These are phyloP conservation scores for Python bivittatus DNA, from an alignment of 2,113 vertebrate genomes.

Conservation along the genomic window DNA sequence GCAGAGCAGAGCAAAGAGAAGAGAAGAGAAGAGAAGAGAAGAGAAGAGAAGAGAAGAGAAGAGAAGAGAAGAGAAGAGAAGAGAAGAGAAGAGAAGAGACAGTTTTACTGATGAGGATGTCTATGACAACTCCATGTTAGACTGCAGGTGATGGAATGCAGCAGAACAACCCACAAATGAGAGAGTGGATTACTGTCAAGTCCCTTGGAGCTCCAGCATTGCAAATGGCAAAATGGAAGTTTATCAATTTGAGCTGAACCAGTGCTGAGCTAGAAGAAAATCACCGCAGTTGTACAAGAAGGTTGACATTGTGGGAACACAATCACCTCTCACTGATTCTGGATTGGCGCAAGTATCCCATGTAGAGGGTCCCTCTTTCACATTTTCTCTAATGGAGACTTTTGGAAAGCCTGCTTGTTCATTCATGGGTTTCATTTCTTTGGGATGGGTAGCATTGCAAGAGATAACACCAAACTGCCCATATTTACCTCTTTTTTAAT, in stretches of 20 bases:
- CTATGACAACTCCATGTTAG: too few species aligned
- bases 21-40: too few species aligned
- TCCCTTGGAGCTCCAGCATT: not conserved
- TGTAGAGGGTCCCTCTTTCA: not conserved
- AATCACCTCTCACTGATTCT: not conserved
- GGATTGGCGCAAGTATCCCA: not conserved
- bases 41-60: too few species aligned
- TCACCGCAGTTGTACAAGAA: not conserved
- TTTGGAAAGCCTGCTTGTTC: not conserved
- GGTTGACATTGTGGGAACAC: not conserved
- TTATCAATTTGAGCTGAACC: not conserved
- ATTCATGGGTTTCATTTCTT: not conserved
- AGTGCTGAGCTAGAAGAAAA: not conserved
- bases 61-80: too few species aligned
- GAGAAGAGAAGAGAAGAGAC: too few species aligned
- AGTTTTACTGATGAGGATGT: too few species aligned
- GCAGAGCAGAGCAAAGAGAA: too few species aligned
- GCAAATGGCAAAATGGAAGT: not conserved
- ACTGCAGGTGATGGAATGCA: too few species aligned
- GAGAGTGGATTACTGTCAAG: not conserved
- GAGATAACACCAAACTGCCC: not conserved
- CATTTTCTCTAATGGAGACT: not conserved
- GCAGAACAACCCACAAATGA: too few species aligned
- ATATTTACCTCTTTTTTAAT: too few species aligned
- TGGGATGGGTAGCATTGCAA: not conserved